phyloP scores from a whole-genome alignment of 2,113 vertebrate genomes.

The Festucalex cinctus region DNA sequence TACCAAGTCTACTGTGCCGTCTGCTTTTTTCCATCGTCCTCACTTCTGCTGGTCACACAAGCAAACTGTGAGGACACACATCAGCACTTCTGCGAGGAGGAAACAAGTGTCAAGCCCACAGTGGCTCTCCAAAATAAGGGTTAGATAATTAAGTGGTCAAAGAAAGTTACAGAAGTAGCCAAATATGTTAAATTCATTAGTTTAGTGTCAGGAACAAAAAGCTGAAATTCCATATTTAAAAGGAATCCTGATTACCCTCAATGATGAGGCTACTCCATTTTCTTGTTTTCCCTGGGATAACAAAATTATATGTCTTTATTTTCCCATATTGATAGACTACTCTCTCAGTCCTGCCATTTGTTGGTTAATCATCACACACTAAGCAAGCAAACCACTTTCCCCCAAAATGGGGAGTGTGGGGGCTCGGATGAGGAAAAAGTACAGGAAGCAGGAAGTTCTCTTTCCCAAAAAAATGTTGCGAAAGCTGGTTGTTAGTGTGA shows the following conservation, averaged over 20 bases:
- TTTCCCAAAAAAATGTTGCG: not conserved
- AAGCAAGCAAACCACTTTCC: not conserved
- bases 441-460: not conserved
- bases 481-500: no score
- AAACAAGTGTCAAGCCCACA: not conserved
- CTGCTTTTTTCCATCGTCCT: not conserved
- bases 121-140: conserved; percentile 33
- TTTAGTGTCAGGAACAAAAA: not conserved
- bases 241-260: not conserved
- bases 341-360: not conserved
- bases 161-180: not conserved
- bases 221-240: not conserved
- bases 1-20: conserved; percentile 23
- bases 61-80: not conserved
- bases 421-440: conserved; percentile 5
- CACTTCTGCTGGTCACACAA: not conserved
- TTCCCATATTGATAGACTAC: not conserved
- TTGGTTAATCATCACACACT: conserved; percentile 1
- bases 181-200: not conserved
- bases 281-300: not conserved
- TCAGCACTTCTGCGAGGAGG: not conserved
- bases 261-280: not conserved
- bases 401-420: not conserved
- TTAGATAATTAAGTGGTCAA: not conserved
- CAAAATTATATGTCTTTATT: not conserved